These are phyloP conservation scores for Dromaius novaehollandiae DNA, from an alignment of 2,113 vertebrate genomes.

Conservation along the genomic window DNA sequence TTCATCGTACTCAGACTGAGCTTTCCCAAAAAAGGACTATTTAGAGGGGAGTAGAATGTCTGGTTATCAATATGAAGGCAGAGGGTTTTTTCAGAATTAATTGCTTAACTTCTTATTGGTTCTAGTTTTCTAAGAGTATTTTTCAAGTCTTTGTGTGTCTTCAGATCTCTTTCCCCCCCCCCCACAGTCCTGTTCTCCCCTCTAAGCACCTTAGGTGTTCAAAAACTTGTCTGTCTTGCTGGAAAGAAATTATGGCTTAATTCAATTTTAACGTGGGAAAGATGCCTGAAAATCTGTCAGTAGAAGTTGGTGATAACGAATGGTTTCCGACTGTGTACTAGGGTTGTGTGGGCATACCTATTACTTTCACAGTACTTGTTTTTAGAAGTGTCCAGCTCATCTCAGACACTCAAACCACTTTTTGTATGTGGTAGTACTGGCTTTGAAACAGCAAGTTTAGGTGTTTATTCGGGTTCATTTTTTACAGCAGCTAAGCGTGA, in stretches of 20 bases:
- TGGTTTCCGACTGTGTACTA: background rate
- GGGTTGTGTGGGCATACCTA: fast-evolving
- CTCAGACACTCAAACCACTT: background rate
- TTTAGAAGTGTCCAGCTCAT: background rate
- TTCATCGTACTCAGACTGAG: background rate
- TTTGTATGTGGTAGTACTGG: background rate
- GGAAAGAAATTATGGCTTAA: background rate
- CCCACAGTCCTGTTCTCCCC: background rate
- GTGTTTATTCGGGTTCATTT: background rate
- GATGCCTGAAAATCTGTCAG: background rate
- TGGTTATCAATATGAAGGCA: background rate
- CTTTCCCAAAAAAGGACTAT: background rate
- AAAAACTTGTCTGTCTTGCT: background rate
- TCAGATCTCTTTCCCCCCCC: fast-evolving
- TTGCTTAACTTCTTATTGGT: background rate
- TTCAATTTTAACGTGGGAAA: background rate
- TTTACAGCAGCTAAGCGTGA: fast-evolving
- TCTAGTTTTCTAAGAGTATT: fast-evolving
- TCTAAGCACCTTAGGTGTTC: background rate
- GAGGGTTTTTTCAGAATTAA: background rate
- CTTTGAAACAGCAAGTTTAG: background rate
- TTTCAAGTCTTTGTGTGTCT: background rate
- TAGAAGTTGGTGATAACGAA: background rate
- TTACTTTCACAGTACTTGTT: background rate
- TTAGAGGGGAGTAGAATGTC: background rate